Percentiles rank a stretch among this genome's conserved stretches.
phyloP scores from a whole-genome alignment of 1,140 invertebrate genomes.

The Prorops nasuta region DNA sequence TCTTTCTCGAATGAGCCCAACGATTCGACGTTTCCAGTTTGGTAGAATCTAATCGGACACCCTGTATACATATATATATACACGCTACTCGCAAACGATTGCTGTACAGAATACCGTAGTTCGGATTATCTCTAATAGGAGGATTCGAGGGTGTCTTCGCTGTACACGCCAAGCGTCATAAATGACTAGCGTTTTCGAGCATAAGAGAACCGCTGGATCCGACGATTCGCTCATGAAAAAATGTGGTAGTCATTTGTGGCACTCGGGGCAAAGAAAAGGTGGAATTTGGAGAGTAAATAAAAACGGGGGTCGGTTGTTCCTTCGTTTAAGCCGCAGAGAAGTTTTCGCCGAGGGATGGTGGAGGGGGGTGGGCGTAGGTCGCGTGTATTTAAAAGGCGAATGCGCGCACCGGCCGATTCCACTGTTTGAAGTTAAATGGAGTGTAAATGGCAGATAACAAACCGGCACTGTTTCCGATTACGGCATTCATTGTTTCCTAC shows the following conservation, averaged over 20 bases:
- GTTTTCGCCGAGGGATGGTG: background rate
- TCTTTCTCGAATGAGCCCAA: no score
- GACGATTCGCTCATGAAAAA: no score
- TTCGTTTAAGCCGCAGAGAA: slow-evolving; percentile 36
- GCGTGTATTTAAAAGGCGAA: slow-evolving; percentile 53
- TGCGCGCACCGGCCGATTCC: slow-evolving; percentile 52
- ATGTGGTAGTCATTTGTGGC: no score
- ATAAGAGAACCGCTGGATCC: no score
- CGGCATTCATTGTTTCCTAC: slow-evolving; percentile 59
- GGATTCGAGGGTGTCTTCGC: no score
- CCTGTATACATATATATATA: no score
- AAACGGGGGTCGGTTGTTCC: slow-evolving; percentile 43
- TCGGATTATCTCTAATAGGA: background rate
- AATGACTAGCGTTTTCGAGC: no score
- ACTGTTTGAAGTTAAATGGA: slow-evolving; percentile 58
- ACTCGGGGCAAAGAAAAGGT: no score
- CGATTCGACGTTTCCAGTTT: no score
- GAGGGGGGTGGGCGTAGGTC: slow-evolving; percentile 18
- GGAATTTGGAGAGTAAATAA: no score
- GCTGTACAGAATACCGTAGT: slow-evolving; percentile 42
- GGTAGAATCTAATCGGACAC: no score
- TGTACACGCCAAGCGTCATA: no score
- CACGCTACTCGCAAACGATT: slow-evolving; percentile 31
- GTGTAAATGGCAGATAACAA: slow-evolving; percentile 60
- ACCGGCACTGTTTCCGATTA: slow-evolving; percentile 59